A percentile compares a stretch with the other conserved stretches of the same genome.
Evolutionary conservation across 2,113 vertebrate genomes (phyloP).

Genomic region (Heterotilapia buettikoferi): DNA sequence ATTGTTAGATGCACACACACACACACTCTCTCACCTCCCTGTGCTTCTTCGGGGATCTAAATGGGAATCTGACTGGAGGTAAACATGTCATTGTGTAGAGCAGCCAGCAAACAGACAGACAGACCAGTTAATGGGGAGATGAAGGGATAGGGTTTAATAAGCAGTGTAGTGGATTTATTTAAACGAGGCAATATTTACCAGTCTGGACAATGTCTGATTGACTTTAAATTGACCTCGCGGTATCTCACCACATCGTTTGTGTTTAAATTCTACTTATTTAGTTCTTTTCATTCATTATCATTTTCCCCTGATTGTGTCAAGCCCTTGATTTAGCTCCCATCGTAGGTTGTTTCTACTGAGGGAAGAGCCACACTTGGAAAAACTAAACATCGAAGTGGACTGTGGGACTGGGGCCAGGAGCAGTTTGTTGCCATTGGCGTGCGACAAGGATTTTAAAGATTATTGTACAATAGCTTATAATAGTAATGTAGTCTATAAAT

Average conservation of each 20-base stretch:
- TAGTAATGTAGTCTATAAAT: not conserved
- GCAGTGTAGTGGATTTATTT: slow-evolving; percentile 26
- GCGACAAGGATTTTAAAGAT: slow-evolving; percentile 6
- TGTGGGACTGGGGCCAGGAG: slow-evolving; percentile 24
- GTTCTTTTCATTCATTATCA: slow-evolving; percentile 11
- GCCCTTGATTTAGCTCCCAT: slow-evolving; percentile 43
- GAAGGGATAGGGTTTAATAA: slow-evolving; percentile 55
- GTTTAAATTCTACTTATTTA: slow-evolving; percentile 22
- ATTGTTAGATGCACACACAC: not conserved
- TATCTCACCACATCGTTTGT: not conserved
- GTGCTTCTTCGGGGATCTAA: slow-evolving; percentile 45
- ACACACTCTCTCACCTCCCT: not conserved
- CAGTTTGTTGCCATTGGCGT: not conserved
- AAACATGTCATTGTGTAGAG: slow-evolving; percentile 54
- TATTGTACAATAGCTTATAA: not conserved
- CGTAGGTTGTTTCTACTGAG: slow-evolving; percentile 23
- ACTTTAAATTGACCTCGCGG: slow-evolving; percentile 26
- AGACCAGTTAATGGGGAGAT: slow-evolving; percentile 60
- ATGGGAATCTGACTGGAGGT: slow-evolving; percentile 63
- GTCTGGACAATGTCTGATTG: slow-evolving; percentile 32
- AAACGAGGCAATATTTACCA: slow-evolving; percentile 47
- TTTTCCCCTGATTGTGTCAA: slow-evolving; percentile 10
- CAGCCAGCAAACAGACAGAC: slow-evolving; percentile 53
- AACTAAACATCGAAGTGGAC: slow-evolving; percentile 47
- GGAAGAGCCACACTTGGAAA: slow-evolving; percentile 33